These are phyloP conservation scores for Cyphomyrus discorhynchus DNA, from an alignment of 2,113 vertebrate genomes.

Conservation along the genomic window DNA sequence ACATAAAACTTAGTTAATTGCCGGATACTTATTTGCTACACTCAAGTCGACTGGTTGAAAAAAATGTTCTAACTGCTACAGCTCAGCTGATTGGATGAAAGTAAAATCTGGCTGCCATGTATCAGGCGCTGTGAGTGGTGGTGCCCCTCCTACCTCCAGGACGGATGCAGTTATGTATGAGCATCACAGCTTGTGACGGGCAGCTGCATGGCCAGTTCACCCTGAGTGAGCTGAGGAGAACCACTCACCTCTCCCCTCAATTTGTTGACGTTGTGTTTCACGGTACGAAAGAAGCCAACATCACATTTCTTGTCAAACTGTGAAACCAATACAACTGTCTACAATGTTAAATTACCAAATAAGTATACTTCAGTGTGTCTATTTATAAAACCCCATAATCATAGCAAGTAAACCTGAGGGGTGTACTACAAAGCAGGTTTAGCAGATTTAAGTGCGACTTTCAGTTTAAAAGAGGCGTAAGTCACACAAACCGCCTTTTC, in stretches of 20 bases:
- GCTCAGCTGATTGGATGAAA: constrained; percentile 9
- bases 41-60: constrained; percentile 18
- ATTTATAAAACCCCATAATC: neutral
- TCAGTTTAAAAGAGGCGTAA: neutral
- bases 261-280: neutral
- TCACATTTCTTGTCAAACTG: neutral
- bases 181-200: neutral
- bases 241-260: constrained; percentile 9
- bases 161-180: neutral
- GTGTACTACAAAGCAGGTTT: neutral
- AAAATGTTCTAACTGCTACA: constrained; percentile 2
- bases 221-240: neutral
- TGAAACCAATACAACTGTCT: neutral
- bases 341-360: neutral
- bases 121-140: neutral
- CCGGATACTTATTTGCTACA: neutral
- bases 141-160: neutral
- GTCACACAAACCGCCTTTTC: neutral
- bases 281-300: neutral
- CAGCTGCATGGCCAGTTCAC: neutral
- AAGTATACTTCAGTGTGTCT: neutral
- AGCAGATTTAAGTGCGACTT: neutral
- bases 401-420: neutral
- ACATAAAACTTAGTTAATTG: neutral
- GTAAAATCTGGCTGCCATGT: neutral